Percentiles rank a stretch among this genome's conserved stretches.
Conservation (phyloP, 2,113 vertebrate genomes). For the Chaetops frenatus region DNA sequence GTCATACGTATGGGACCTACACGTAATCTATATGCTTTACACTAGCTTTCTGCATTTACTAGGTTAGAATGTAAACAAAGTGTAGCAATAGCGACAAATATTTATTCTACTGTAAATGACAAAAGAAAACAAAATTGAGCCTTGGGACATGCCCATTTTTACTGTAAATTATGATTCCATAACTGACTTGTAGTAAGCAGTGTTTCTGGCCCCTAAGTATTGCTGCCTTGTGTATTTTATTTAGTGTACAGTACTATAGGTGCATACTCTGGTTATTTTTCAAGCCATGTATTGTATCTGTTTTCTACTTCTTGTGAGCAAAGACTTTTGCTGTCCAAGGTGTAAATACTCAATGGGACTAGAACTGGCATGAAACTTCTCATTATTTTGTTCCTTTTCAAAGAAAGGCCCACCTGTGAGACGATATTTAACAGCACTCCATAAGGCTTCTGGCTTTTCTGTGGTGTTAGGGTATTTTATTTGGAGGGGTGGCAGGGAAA, state of each 20-base stretch:
- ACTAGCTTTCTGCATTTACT: constrained; percentile 96
- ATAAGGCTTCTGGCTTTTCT: constrained; percentile 67
- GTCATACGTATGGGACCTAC: constrained; percentile 99
- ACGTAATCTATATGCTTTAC: constrained; percentile 98
- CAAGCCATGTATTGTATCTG: constrained; percentile 84
- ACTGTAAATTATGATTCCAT: constrained; percentile 99
- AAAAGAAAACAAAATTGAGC: constrained; percentile 94
- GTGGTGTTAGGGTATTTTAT: constrained; percentile 69
- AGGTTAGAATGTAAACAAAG: constrained; percentile 98
- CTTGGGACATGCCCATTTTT: constrained; percentile 97
- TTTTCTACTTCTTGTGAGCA: constrained; percentile 87
- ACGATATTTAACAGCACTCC: constrained; percentile 82
- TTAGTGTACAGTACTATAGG: constrained; percentile 90
- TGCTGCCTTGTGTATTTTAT: constrained; percentile 88
- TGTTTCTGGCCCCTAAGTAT: constrained; percentile 88
- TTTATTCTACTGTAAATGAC: constrained; percentile 99
- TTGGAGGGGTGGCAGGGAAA: constrained; percentile 64
- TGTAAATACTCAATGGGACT: constrained; percentile 93
- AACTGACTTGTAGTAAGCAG: constrained; percentile 93
- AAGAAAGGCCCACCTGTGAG: constrained; percentile 73
- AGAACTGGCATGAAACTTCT: constrained; percentile 90
- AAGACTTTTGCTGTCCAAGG: constrained; percentile 89
- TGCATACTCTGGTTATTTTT: constrained; percentile 80
- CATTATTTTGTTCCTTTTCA: constrained; percentile 70
- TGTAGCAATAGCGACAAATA: constrained; percentile 98